Evolutionary conservation across 1,140 invertebrate species (phyloP), one percentile per base, ranked within the genome.

Genomic region (Meloidogyne chitwoodi): DNA sequence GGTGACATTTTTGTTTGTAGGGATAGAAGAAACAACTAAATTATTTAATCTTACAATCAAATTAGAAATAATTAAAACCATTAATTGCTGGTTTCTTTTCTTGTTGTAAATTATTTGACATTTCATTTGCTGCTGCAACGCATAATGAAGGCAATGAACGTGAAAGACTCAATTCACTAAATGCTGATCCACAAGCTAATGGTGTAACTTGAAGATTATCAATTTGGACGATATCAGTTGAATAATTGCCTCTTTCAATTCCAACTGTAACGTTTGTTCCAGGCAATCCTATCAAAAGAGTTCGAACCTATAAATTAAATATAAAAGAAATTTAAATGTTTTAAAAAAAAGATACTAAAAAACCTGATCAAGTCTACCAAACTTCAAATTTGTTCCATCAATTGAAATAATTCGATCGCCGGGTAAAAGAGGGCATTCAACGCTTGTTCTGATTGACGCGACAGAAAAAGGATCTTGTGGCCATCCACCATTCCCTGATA

Each of bases 211-310:
- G 41, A 12, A 34, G 48, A 61, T 26, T 73, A 63, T 38, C 71
- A 73, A 64, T 31, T 63, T 73, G 56, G 71, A 38, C 26, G 38
- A 11, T 22, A 41, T 95, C 22, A 93, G 88, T 97, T 97, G 75
- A 98, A 94, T 44, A 95, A 95, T 89, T 97, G 94, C 84, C 98
- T 95, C 41, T 95, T 95, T 79, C 96, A 95, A 89, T 96, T 95
- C 81, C 98, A 96, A 88, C 94, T 93, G 93, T 98, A 96, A 16
- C 95, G 88, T 97, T 95, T 61, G 92, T 92, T 66, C 93, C 92
- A 85, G 91, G 90, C 88, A 95, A 94, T 76, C 91, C 89, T 83
- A 98, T 93, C 19, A 92, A 91, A 78, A 97, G 89, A 88, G 96
- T 93, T 92, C 95, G 92, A 88, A 94, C 93, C 90, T 68, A 91